Percentiles rank a stretch among this genome's conserved stretches.
Conservation (phyloP, 2,113 vertebrate species). For the Morone chrysops region DNA sequence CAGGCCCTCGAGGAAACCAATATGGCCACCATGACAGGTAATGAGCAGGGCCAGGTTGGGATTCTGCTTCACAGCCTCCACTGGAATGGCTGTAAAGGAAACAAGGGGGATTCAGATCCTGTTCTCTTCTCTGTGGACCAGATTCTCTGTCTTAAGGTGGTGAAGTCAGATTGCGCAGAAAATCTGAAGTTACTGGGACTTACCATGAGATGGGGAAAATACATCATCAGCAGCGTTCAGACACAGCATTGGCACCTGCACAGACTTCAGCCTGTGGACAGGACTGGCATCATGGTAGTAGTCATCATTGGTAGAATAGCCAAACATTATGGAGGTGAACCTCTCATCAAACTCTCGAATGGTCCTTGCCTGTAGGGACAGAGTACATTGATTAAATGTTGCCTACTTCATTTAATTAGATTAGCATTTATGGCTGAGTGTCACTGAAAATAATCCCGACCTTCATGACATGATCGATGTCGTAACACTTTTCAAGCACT, state of each 20-base stretch:
- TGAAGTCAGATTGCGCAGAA: not conserved
- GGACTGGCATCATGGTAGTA: slow-evolving; percentile 97
- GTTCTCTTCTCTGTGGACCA: not conserved
- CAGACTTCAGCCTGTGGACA: slow-evolving; percentile 90
- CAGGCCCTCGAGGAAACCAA: slow-evolving; percentile 97
- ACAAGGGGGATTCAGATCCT: not conserved
- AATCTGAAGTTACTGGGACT: slow-evolving; percentile 52
- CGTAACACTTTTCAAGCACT: slow-evolving; percentile 93
- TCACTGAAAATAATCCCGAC: slow-evolving; percentile 75
- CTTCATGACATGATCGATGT: slow-evolving; percentile 98
- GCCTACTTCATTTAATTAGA: slow-evolving; percentile 3
- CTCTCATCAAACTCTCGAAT: slow-evolving; percentile 96
- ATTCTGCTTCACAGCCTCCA: slow-evolving; percentile 96
- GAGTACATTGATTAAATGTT: not conserved
- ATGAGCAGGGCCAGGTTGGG: slow-evolving; percentile 96
- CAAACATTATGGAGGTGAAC: slow-evolving; percentile 98
- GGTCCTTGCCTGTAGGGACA: slow-evolving; percentile 90
- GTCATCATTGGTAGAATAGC: slow-evolving; percentile 94
- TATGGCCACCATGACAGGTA: slow-evolving; percentile 95
- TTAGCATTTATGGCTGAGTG: not conserved
- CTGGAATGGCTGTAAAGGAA: slow-evolving; percentile 89
- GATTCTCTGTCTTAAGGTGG: no score
- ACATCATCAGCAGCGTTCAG: slow-evolving; percentile 97
- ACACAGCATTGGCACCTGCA: slow-evolving; percentile 96
- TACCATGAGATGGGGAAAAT: slow-evolving; percentile 96